These are phyloP conservation scores for Pristionchus maxplancki DNA, from an alignment of 2,888 invertebrate genomes.

Conservation along the genomic window DNA sequence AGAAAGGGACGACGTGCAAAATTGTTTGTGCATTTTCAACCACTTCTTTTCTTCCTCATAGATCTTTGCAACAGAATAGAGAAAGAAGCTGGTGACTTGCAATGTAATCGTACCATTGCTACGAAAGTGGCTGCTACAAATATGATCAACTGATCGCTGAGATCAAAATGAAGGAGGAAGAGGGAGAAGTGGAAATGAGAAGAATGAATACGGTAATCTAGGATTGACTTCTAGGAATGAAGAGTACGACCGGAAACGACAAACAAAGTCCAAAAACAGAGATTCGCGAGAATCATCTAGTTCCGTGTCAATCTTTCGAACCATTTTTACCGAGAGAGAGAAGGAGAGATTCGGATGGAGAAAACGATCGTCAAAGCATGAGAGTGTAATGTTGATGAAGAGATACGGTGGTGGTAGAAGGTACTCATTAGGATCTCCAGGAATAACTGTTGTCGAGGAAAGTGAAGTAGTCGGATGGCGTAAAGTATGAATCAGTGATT, in stretches of 20 bases:
- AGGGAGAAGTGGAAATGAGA: neutral
- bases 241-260: neutral
- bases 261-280: neutral
- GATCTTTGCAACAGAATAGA: neutral
- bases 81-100: neutral
- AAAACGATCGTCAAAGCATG: neutral
- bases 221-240: neutral
- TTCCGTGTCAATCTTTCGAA: neutral
- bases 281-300: neutral
- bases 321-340: neutral
- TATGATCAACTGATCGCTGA: neutral
- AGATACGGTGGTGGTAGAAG: neutral
- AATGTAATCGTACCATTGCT: neutral
- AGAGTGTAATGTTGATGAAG: neutral
- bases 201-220: neutral
- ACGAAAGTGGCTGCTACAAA: neutral
- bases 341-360: neutral
- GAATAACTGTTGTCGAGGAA: neutral
- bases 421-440: neutral
- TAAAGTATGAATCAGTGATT: constrained; percentile 3
- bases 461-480: neutral
- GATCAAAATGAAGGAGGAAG: neutral
- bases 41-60: neutral
- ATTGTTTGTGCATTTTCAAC: neutral
- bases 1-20: neutral